Conservation (phyloP, 1,140 invertebrate species). For the Sogatella furcifera region DNA sequence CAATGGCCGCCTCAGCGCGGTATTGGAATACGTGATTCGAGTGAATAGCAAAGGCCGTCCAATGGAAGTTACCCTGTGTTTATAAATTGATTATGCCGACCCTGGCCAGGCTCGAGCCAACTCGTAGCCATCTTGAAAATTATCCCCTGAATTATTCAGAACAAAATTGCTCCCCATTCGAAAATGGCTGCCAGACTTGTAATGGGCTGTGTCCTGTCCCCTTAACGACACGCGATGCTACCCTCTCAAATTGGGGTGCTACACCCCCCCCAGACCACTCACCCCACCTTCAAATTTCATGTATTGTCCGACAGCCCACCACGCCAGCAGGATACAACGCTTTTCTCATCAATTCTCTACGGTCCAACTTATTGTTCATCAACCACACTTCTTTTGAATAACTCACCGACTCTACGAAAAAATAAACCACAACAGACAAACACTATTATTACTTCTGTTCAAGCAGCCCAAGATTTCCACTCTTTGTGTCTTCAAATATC, state of each 20-base stretch:
- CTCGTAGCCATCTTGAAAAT: constrained; percentile 2
- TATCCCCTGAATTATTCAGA: not conserved
- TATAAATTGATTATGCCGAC: not conserved
- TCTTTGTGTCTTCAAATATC: no score
- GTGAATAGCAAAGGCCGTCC: not conserved
- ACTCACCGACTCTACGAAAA: no score
- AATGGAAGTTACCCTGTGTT: constrained; percentile 1
- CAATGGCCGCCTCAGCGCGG: not conserved
- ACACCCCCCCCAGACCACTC: not conserved
- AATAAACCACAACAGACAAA: no score
- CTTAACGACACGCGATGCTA: not conserved
- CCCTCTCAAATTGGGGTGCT: not conserved
- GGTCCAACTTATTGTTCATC: no score
- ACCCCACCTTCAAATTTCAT: not conserved
- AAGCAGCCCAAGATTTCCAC: no score
- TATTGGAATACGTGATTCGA: not conserved
- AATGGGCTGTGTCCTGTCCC: not conserved
- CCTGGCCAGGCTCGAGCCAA: not conserved
- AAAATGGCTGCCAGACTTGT: not conserved
- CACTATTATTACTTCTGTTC: no score
- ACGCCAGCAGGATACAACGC: no score
- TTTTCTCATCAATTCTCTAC: no score
- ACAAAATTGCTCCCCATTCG: not conserved
- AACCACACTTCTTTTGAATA: no score
- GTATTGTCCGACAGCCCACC: no score